Percentiles rank a stretch among this genome's conserved stretches.
Conservation (phyloP, 2,888 invertebrate genomes). For the Drosophila mulleri region DNA sequence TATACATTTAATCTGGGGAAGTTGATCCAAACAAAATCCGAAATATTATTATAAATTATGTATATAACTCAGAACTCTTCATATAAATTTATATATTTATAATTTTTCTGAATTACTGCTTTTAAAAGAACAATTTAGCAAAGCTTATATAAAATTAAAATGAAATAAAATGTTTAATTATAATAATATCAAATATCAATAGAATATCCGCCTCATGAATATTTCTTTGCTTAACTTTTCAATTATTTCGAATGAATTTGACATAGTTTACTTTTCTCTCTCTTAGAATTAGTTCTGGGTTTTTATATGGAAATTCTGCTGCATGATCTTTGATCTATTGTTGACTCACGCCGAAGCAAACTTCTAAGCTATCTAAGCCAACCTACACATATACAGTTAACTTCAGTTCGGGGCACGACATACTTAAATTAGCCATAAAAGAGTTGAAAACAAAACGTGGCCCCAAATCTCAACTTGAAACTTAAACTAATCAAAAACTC, state of each 20-base stretch:
- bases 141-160: too few species aligned
- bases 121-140: too few species aligned
- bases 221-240: neutral
- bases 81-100: neutral
- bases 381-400: slow-evolving; percentile 25
- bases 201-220: too few species aligned
- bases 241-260: neutral
- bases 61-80: neutral
- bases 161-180: too few species aligned
- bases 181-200: too few species aligned
- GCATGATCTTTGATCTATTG: neutral
- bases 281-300: neutral
- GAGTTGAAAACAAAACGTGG: slow-evolving; percentile 44
- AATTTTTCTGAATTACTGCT: too few species aligned
- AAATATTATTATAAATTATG: too few species aligned
- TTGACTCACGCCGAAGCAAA: slow-evolving; percentile 22
- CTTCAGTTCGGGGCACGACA: slow-evolving; percentile 47
- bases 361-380: slow-evolving; percentile 10
- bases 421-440: slow-evolving; percentile 72
- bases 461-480: slow-evolving; percentile 53
- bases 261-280: neutral
- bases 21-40: neutral
- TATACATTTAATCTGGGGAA: neutral
- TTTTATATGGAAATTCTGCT: neutral
- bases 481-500: slow-evolving; percentile 57